Conservation (phyloP, 2,888 invertebrate species). For the Tanypteryx hageni region DNA sequence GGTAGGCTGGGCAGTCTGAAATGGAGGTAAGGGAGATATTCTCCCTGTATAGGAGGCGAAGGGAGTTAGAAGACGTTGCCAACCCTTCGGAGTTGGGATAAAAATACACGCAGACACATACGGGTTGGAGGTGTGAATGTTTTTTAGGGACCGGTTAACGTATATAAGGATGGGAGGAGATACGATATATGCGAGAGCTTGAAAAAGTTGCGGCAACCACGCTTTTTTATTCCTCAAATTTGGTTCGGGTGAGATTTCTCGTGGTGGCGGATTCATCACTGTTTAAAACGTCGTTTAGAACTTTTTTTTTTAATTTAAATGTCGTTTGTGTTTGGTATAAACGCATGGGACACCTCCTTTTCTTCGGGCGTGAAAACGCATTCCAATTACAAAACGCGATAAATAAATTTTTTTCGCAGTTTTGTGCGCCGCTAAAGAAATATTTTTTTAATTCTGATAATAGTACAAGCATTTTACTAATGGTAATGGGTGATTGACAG, state of each 20-base stretch:
- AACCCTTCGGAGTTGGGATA: constrained; percentile 8
- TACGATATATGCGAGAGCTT: background rate
- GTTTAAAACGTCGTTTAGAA: too few species aligned
- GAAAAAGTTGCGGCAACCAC: background rate
- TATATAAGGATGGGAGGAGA: background rate
- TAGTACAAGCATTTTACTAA: too few species aligned
- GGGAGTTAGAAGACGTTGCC: background rate
- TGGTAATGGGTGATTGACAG: too few species aligned
- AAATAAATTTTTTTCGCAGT: too few species aligned
- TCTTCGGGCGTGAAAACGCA: too few species aligned
- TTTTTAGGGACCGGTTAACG: constrained; percentile 28
- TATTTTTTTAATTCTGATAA: too few species aligned
- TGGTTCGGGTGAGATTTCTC: background rate
- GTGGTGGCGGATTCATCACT: background rate
- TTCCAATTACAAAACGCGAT: too few species aligned
- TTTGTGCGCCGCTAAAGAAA: too few species aligned
- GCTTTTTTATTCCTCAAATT: constrained; percentile 18
- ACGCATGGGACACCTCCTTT: too few species aligned
- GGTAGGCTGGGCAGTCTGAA: constrained; percentile 26
- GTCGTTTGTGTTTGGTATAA: too few species aligned
- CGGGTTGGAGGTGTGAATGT: background rate
- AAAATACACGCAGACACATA: background rate
- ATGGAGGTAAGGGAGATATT: constrained; percentile 6
- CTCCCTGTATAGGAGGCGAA: constrained; percentile 16
- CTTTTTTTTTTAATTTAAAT: too few species aligned